Base-by-base conservation (phyloP, 2,113 vertebrate genomes). In the Chloebia gouldiae region DNA sequence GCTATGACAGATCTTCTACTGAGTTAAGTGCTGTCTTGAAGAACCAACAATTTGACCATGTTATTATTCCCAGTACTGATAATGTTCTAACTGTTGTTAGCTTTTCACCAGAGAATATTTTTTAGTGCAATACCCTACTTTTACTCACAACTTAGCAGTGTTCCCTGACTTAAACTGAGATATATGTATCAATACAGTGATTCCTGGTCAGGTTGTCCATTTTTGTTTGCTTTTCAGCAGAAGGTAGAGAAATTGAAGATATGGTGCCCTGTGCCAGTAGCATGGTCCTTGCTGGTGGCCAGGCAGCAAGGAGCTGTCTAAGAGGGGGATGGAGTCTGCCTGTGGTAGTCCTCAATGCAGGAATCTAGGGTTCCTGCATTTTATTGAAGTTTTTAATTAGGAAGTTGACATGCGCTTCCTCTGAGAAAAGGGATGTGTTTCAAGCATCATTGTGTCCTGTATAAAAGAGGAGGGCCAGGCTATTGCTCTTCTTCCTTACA, bases 121-220 rank as follows among this genome's bases (percentile, higher is more conserved):
- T 65, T 76, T 72, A 19, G 42, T 60, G 12, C 31, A 27, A 37
- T 63, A 22, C 16, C 9, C 20, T 71, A 3, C 42, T 90, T 89
- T 69, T 35, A 51, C 18, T 69, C 7, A 5, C 2, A 33, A 33
- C 6, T 91, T 76, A 65, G 1, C 10, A 13, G 8, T 60, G 5
- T 47, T 85, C 9, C 10, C 5, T 8, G n/a, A 13, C 42, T 49
- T 49, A 27, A 57, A 47, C n/a, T 53, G 73, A 70, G 53, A 27
- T 50, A 6, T 0, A 9, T 2, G 0, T 22, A 20, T 49, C 31
- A 27, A 2, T 20, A 21, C 27, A 2, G 31, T 35, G 42, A 42
- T 57, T 83, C 23, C 28, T 39, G 9, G 8, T 81, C 72, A 81
- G 47, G 44, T 91, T 72, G 40, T 69, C 54, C 13, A 2, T 69